Evolutionary conservation across 2,113 vertebrate genomes (phyloP).

Genomic region (Theristicus caerulescens): DNA sequence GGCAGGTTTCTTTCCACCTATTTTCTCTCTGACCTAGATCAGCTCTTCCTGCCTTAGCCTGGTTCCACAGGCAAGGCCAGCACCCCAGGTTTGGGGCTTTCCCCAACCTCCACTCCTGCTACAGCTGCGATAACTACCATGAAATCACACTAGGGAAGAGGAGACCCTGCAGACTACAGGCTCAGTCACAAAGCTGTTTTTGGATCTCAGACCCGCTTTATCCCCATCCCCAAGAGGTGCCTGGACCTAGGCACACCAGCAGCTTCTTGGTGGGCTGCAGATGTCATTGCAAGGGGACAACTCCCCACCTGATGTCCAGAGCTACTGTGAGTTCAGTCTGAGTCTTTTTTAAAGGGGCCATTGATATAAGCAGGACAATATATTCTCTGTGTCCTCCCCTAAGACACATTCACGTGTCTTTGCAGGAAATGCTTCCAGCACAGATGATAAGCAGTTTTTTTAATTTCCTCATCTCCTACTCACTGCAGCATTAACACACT

Average conservation of each 20-base stretch:
- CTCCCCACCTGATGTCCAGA: background rate
- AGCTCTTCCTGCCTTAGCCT: background rate
- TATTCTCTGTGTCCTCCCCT: background rate
- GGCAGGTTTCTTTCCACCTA: background rate
- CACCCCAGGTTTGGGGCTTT: background rate
- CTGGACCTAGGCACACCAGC: fast-evolving
- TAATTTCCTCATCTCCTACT: background rate
- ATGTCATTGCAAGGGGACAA: background rate
- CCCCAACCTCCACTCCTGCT: background rate
- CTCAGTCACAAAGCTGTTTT: background rate
- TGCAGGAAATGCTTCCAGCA: background rate
- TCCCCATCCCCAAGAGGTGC: background rate
- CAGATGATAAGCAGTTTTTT: background rate
- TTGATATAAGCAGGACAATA: background rate
- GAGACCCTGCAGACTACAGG: background rate
- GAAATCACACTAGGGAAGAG: background rate
- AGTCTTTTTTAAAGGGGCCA: background rate
- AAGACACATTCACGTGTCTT: background rate
- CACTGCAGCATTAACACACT: background rate
- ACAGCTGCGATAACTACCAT: background rate
- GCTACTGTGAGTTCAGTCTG: background rate
- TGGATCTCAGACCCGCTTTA: background rate
- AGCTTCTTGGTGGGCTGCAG: background rate
- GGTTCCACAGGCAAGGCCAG: background rate
- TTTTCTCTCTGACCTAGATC: background rate